Percentiles rank a stretch among this genome's conserved stretches.
These are phyloP conservation scores for Triplophysa tibetana DNA, from an alignment of 2,113 vertebrate genomes.

Conservation along the genomic window DNA sequence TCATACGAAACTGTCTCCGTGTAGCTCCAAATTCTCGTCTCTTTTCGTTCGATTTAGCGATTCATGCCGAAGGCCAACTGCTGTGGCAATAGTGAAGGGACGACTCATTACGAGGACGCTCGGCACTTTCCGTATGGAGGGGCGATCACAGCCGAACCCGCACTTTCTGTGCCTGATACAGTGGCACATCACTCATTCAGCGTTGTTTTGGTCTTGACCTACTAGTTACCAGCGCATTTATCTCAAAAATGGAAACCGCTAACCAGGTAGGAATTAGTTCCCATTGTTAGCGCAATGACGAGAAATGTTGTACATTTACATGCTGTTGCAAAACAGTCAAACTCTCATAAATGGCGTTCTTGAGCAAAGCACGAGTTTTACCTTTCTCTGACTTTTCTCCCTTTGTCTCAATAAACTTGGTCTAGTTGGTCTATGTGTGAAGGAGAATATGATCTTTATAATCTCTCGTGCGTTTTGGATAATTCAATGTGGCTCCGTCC, in stretches of 20 bases:
- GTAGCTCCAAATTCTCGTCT: background rate
- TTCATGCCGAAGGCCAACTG: background rate
- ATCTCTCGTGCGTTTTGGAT: background rate
- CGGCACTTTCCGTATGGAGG: slow-evolving; percentile 61
- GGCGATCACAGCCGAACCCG: slow-evolving; percentile 54
- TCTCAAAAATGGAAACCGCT: slow-evolving; percentile 68
- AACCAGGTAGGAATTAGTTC: slow-evolving; percentile 64
- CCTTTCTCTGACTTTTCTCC: background rate
- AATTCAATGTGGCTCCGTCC: background rate
- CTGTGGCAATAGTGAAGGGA: background rate
- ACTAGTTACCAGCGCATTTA: slow-evolving; percentile 34
- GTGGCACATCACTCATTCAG: slow-evolving; percentile 53
- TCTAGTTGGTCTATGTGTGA: background rate
- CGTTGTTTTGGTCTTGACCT: slow-evolving; percentile 41
- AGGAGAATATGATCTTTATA: background rate
- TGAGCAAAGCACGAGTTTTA: slow-evolving; percentile 29
- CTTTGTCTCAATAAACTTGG: background rate
- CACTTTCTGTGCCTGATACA: slow-evolving; percentile 43
- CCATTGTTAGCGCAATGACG: background rate
- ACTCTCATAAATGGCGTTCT: background rate
- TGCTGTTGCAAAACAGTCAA: background rate
- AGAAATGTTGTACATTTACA: background rate
- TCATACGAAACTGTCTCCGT: background rate
- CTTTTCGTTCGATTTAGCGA: background rate
- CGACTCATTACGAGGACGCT: slow-evolving; percentile 38